Evolutionary conservation across 2,797 vertebrate genomes (phyloP).

Genomic region (Hirundo rustica): DNA sequence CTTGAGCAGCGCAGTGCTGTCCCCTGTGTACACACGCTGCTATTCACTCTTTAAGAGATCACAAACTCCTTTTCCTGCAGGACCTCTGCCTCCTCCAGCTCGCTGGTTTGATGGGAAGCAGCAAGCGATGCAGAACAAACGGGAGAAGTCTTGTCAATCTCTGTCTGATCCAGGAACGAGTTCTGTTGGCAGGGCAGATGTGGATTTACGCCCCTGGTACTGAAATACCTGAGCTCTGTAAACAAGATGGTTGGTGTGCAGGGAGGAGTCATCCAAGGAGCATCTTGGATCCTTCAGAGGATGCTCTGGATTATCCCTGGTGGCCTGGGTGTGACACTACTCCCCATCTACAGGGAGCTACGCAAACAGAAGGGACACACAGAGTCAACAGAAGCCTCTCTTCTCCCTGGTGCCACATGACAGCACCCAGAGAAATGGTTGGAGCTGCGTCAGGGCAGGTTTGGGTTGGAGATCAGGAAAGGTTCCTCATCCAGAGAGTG

Average conservation of each 20-base stretch:
- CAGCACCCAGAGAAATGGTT: not conserved
- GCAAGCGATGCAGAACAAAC: conserved; percentile 33
- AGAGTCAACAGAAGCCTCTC: not conserved
- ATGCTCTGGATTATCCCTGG: not conserved
- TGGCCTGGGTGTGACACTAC: not conserved
- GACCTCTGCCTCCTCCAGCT: conserved; percentile 28
- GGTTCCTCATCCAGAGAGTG: not conserved
- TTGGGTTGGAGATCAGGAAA: rapidly evolving
- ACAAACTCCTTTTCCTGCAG: conserved; percentile 29
- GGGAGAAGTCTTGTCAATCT: conserved; percentile 6
- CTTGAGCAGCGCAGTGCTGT: not conserved
- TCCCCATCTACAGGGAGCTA: not conserved
- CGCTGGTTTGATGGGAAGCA: conserved; percentile 11
- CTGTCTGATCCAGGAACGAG: not conserved
- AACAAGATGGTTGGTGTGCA: not conserved
- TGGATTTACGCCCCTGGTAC: not conserved
- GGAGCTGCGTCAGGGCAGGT: not conserved
- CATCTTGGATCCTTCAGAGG: not conserved
- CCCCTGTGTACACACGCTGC: not conserved
- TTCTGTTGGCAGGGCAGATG: not conserved
- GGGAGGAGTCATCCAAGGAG: not conserved
- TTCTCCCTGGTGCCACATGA: not conserved
- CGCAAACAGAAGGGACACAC: not conserved
- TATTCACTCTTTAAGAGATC: conserved; percentile 54
- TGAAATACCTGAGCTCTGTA: not conserved